Evolutionary conservation across 1,140 invertebrate genomes (phyloP).

Genomic region (Dolichoris vasculosae): DNA sequence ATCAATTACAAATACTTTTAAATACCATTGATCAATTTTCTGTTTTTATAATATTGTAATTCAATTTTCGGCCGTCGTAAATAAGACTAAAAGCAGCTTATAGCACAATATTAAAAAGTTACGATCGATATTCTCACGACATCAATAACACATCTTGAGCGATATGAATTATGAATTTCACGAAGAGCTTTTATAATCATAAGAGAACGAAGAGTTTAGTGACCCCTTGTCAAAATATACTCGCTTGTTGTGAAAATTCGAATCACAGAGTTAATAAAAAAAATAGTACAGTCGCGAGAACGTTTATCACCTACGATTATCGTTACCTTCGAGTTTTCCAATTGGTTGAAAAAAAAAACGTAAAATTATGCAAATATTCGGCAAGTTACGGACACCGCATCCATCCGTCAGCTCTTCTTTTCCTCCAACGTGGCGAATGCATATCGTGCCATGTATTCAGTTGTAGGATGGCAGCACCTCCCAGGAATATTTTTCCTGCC

Average conservation of each 20-base stretch:
- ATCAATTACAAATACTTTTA: background rate
- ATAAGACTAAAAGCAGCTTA: no score
- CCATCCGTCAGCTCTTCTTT: slow-evolving; percentile 63
- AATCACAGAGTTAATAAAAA: background rate
- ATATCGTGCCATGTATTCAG: background rate
- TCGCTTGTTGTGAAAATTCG: background rate
- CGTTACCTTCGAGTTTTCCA: slow-evolving; percentile 34
- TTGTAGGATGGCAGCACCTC: slow-evolving; percentile 26
- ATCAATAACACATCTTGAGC: background rate
- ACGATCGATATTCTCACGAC: no score
- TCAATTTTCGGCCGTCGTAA: no score
- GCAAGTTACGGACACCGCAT: slow-evolving; percentile 62
- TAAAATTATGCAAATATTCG: slow-evolving; percentile 57
- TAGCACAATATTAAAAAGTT: no score
- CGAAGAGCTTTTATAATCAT: slow-evolving; percentile 5
- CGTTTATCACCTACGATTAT: background rate
- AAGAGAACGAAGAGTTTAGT: slow-evolving; percentile 37
- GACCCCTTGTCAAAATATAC: slow-evolving; percentile 42
- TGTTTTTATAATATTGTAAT: no score
- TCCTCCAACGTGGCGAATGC: slow-evolving; percentile 72
- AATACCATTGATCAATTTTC: background rate
- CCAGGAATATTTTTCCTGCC: background rate
- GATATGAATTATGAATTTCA: slow-evolving; percentile 26
- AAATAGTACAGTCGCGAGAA: background rate
- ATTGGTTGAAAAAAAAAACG: slow-evolving; percentile 50